Evolutionary conservation across 2,113 vertebrate genomes (phyloP), one percentile per base, ranked within the genome.

Genomic region (Nannospalax galili): DNA sequence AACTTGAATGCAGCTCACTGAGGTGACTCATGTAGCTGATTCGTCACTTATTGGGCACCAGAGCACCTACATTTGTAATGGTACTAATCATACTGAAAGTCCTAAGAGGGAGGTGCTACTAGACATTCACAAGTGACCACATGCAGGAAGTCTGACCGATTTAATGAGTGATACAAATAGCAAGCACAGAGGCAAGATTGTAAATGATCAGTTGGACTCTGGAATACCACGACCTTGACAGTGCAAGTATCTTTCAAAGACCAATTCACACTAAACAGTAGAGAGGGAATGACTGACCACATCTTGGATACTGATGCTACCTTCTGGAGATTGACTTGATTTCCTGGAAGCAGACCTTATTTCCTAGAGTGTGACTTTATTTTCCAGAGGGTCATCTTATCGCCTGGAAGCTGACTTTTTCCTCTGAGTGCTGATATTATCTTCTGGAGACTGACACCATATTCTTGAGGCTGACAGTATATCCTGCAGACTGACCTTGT

Each of bases 221-320:
- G 20, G 28, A 65, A 65, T 40, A 0, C 0, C 40, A 42, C 16
- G 32, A 42, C 3, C 60, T 8, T 81, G 14, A 40, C n/a, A 16
- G 8, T 45, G 32, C 40, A 32, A 30, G 3, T 6, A 20, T 20
- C 28, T 45, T 65, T 65, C 60, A 65, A 42, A 65, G 60, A 32
- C 40, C 14, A 9, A 64, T 2, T 42, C n/a, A n/a, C n/a, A n/a
- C n/a, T n/a, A n/a, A n/a, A n/a, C n/a, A n/a, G n/a, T n/a, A n/a
- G n/a, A n/a, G 72, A 15, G 72, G 4, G 77, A 72, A 90, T n/a
- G 10, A 1, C 1, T 58, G 28, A 56, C 3, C 10, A 20, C 72
- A 19, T 14, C 60, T 45, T 6, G 11, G 48, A 52, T 52, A 52
- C 48, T 52, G 48, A 52, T 11, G 11, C 6, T 52, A 52, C 48